Base-by-base conservation (phyloP, 2,888 invertebrate species). In the Volucella bombylans region DNA sequence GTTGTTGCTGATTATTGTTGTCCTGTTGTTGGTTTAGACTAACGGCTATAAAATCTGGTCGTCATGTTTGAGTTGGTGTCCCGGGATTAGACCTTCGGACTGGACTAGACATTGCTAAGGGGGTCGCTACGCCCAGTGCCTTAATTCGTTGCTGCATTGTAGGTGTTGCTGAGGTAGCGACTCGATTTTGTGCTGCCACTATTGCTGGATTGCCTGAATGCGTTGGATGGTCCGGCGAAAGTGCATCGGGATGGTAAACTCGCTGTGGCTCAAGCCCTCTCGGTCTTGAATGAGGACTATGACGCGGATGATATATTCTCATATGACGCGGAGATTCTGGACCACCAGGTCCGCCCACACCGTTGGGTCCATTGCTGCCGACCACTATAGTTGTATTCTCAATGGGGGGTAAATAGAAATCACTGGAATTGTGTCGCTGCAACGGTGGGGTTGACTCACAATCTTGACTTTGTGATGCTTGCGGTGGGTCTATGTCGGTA, bases 11-110 rank as follows among this genome's bases (percentile, higher is more conserved):
- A 55, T 82, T 90, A 82, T 64, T 89, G 50, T 89, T 90, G 14
- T 89, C 88, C 87, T 89, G 88, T 87, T 86, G 89, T 87, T 88
- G 92, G 90, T 90, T 90, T 89, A 88, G 89, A 86, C 90, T 90
- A 49, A 96, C 96, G 89, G 96, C 95, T 91, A 97, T 96, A 93
- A 97, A 97, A 93, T 97, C 97, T 79, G 97, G 97, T 88, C 97
- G 94, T 90, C 96, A 94, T 88, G 96, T 96, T 94, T 96, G 96
- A 89, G 97, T 97, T 89, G 97, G 97, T 90, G 97, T 97, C 91
- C 97, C 96, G 89, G 97, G 97, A 93, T 97, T 97, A 89, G 97
- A 97, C 97, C 97, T 96, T 93, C 97, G 93, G 88, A 97, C 96
- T 81, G 97, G 97, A 93, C 96, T 97, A 93, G 95, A 96, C 93